Evolutionary conservation across 2,888 invertebrate genomes (phyloP).

Genomic region (Teleiodes luculella): DNA sequence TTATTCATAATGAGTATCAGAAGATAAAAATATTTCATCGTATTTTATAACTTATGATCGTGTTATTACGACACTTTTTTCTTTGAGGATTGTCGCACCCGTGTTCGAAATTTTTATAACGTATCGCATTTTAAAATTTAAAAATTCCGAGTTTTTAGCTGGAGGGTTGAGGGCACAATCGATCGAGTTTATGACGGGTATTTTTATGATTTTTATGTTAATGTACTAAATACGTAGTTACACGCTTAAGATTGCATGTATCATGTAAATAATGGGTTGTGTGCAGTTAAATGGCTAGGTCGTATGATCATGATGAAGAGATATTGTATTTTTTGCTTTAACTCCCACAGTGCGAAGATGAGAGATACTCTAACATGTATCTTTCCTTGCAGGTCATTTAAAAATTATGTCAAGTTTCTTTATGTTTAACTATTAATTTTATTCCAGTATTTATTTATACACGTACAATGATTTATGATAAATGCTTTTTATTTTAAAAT

Average conservation of each 20-base stretch:
- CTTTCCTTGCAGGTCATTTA: not conserved
- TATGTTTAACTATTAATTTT: not conserved
- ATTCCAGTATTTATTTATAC: too few species aligned
- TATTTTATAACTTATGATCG: slow-evolving; percentile 60
- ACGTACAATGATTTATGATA: too few species aligned
- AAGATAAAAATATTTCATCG: slow-evolving; percentile 42
- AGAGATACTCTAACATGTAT: not conserved
- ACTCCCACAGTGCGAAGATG: slow-evolving; percentile 5
- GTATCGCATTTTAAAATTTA: slow-evolving; percentile 47
- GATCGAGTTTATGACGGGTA: slow-evolving; percentile 65
- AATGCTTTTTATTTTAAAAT: too few species aligned
- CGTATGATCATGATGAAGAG: slow-evolving; percentile 4
- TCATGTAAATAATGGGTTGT: slow-evolving; percentile 26
- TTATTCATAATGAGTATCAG: slow-evolving; percentile 67
- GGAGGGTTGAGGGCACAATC: slow-evolving; percentile 59
- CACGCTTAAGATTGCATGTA: slow-evolving; percentile 38
- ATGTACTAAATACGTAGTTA: slow-evolving; percentile 60
- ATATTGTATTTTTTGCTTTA: slow-evolving; percentile 12
- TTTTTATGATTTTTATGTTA: slow-evolving; percentile 69
- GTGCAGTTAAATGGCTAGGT: slow-evolving; percentile 17
- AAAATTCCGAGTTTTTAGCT: slow-evolving; percentile 59
- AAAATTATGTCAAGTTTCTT: not conserved
- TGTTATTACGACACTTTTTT: slow-evolving; percentile 59
- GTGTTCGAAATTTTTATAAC: slow-evolving; percentile 61
- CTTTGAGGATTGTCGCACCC: slow-evolving; percentile 50